Base-by-base conservation (phyloP, 2,888 invertebrate genomes). In the Sesamia inferens region DNA sequence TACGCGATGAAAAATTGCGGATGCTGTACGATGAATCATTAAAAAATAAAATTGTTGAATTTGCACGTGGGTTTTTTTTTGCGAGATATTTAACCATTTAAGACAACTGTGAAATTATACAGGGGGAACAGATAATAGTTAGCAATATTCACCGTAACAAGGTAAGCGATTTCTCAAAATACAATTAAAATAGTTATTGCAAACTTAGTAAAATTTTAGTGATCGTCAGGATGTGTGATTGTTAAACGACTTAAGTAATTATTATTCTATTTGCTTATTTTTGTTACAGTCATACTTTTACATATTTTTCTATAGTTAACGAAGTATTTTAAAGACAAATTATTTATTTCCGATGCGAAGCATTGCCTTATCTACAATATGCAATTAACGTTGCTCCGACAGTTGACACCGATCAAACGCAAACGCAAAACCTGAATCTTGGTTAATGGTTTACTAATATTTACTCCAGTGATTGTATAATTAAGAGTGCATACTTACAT, bases 11-110 rank as follows among this genome's bases (percentile, higher is more conserved):
- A 66, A 78, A 66, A 62, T 73, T 51, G 24, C 61, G 73, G 65
- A 78, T 62, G 55, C 31, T 61, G 31, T 0, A 11, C n/a, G 24
- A 55, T 76, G 78, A 77, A 66, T 77, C 61, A 78, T 62, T 64
- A 59, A 44, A 44, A 73, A 77, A 66, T 57, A 48, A 11, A 31
- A 31, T 31, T 1, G 2, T 54, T 63, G n/a, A 63, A 51, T 63
- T 57, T 51, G 44, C 61, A 78, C 55, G 55, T 57, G 54, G 44
- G 7, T 71, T 51, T 10, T 42, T 63, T 31, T 31, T 31, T 31
- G 44, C 14, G 22, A 5, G 24, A 39, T 44, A 55, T 71, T 61
- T 24, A 24, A 47, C n/a, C 0, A 51, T 69, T 51, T 14, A n/a
- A 24, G 14, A 55, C n/a, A 47, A 31, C 13, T 19, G 19, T 47